These are phyloP conservation scores for Sebastes elongatus DNA, from an alignment of 2,797 vertebrate species.

Conservation along the genomic window DNA sequence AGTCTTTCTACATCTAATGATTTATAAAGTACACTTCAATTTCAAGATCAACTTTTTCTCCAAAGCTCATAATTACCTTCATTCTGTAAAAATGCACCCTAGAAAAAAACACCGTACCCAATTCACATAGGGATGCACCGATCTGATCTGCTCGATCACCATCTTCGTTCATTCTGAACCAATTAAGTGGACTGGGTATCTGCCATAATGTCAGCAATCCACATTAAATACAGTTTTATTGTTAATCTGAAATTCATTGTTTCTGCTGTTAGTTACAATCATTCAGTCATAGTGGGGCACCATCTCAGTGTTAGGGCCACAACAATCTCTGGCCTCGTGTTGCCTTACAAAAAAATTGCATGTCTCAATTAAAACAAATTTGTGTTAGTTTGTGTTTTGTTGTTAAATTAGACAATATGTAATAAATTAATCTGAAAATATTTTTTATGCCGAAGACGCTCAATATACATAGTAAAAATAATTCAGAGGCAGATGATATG, in stretches of 20 bases:
- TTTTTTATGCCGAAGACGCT: too few relatives aligned
- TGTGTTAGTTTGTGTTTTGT: too few relatives aligned
- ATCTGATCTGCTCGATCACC: not conserved
- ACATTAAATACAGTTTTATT: not conserved
- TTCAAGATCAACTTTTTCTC: not conserved
- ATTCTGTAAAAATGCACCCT: not conserved
- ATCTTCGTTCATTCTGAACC: not conserved
- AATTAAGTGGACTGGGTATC: not conserved
- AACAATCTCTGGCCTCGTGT: too few relatives aligned
- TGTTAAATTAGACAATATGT: too few relatives aligned
- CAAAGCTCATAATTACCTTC: not conserved
- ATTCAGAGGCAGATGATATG: too few relatives aligned
- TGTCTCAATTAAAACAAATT: too few relatives aligned
- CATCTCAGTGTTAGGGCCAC: too few relatives aligned
- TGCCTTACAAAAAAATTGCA: too few relatives aligned
- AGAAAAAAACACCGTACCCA: not conserved
- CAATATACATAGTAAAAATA: too few relatives aligned
- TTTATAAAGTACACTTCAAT: slow-evolving; percentile 3
- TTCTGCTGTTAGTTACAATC: too few relatives aligned
- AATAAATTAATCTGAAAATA: too few relatives aligned
- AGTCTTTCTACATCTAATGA: slow-evolving; percentile 12
- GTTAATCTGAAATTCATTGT: not conserved
- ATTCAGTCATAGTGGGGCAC: too few relatives aligned
- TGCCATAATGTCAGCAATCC: not conserved
- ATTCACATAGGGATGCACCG: not conserved